Conservation (phyloP, 2,113 vertebrate genomes). For the Phyllopteryx taeniolatus region DNA sequence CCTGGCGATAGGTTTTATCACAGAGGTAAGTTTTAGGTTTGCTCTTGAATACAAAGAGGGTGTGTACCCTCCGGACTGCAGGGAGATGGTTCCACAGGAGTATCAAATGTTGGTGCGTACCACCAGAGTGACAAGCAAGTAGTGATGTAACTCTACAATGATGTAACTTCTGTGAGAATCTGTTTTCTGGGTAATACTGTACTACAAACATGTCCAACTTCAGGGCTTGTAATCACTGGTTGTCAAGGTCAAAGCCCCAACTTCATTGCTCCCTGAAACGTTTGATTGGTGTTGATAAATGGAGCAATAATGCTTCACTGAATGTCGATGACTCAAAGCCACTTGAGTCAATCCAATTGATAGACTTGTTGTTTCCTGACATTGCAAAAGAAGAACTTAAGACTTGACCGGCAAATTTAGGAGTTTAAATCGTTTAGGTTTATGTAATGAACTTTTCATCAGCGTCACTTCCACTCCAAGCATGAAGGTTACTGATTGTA, state of each 20-base stretch:
- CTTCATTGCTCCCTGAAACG: slow-evolving; percentile 1
- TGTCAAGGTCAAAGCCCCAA: slow-evolving; percentile 12
- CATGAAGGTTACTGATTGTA: neutral
- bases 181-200: neutral
- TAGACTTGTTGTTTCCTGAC: neutral
- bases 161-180: neutral
- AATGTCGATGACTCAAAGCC: slow-evolving; percentile 1
- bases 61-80: no score
- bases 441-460: slow-evolving; percentile 8
- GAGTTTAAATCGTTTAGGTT: neutral
- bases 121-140: neutral
- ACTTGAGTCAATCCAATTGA: slow-evolving; percentile 10
- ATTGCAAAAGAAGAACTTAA: slow-evolving; percentile 6
- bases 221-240: neutral
- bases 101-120: no score
- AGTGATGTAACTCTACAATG: no score
- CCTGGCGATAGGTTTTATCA: no score
- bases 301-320: neutral
- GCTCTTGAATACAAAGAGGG: no score
- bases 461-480: neutral
- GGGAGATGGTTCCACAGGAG: no score
- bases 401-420: neutral
- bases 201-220: neutral
- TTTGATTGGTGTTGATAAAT: slow-evolving; percentile 14
- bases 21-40: no score